A percentile compares a stretch with the other conserved stretches of the same genome.
phyloP scores from a whole-genome alignment of 2,888 invertebrate genomes.

The Sphaerophoria rueppellii region DNA sequence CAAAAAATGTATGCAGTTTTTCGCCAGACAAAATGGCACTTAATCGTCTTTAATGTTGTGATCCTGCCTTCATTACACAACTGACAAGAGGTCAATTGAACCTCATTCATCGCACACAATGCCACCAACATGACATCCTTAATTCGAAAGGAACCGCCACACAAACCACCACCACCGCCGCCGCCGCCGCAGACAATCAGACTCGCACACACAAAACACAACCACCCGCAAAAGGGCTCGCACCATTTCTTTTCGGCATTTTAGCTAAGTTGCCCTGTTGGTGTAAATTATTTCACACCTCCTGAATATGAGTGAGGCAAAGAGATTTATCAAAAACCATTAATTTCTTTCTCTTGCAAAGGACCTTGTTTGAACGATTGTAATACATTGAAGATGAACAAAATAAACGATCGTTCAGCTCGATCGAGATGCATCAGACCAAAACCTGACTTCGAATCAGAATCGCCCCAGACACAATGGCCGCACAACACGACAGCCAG shows the following conservation, averaged over 20 bases:
- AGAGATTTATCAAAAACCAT: constrained; percentile 55
- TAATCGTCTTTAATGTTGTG: constrained; percentile 55
- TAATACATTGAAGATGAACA: constrained; percentile 54
- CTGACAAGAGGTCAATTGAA: constrained; percentile 70
- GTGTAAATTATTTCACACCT: constrained; percentile 71
- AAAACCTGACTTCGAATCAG: not conserved
- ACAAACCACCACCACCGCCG: constrained; percentile 20
- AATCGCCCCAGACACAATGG: constrained; percentile 36
- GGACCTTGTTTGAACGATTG: constrained; percentile 67
- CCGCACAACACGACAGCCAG: constrained; percentile 20
- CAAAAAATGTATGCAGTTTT: constrained; percentile 8
- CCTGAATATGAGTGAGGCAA: constrained; percentile 46
- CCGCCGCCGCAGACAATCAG: constrained; percentile 35
- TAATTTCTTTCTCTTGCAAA: constrained; percentile 62
- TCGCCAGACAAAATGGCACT: constrained; percentile 71
- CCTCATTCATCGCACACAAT: constrained; percentile 56
- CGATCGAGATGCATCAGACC: constrained; percentile 49
- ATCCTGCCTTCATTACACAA: constrained; percentile 55
- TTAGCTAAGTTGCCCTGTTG: constrained; percentile 26
- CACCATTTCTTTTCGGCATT: constrained; percentile 48
- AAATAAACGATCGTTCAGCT: constrained; percentile 16
- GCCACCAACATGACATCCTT: constrained; percentile 58
- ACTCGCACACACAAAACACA: not conserved
- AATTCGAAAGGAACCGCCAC: constrained; percentile 53
- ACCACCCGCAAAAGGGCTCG: constrained; percentile 61